Conservation (phyloP, 2,113 vertebrate species). For the Myotis lucifugus region DNA sequence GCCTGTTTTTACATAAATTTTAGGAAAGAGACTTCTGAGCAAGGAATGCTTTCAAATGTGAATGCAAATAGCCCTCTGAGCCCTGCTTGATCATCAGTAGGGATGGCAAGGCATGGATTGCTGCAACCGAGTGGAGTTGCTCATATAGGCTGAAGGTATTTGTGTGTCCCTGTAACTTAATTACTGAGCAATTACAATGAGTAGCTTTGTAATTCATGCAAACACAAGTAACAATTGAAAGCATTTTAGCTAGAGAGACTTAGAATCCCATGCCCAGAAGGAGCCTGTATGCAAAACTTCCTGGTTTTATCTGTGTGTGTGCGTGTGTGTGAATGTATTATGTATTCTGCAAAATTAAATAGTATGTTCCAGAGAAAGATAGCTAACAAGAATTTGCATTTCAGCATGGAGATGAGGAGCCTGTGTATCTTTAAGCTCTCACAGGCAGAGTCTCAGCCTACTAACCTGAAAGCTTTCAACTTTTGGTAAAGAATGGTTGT, state of each 20-base stretch:
- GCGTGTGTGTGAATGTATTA: neutral
- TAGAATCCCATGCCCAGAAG: slow-evolving; percentile 48
- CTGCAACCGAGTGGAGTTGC: neutral
- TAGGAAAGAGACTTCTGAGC: slow-evolving; percentile 59
- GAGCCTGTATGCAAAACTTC: slow-evolving; percentile 43
- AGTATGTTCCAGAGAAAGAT: slow-evolving; percentile 32
- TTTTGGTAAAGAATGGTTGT: neutral
- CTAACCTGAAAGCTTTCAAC: neutral
- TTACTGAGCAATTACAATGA: slow-evolving; percentile 54
- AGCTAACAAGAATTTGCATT: slow-evolving; percentile 54
- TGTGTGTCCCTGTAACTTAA: slow-evolving; percentile 55
- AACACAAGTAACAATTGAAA: slow-evolving; percentile 66
- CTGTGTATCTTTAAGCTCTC: neutral
- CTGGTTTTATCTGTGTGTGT: slow-evolving; percentile 34
- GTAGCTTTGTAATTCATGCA: slow-evolving; percentile 25
- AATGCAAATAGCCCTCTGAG: neutral
- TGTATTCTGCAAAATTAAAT: slow-evolving; percentile 61
- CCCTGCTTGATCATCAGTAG: neutral
- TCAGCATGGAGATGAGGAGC: neutral
- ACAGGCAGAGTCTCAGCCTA: neutral
- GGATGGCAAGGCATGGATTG: neutral
- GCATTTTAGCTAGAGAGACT: slow-evolving; percentile 52
- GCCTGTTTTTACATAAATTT: slow-evolving; percentile 70
- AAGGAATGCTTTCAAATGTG: slow-evolving; percentile 40
- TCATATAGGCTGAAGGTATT: slow-evolving; percentile 48